Evolutionary conservation across 2,888 invertebrate genomes (phyloP).

Genomic region (Drosophila bunnanda): DNA sequence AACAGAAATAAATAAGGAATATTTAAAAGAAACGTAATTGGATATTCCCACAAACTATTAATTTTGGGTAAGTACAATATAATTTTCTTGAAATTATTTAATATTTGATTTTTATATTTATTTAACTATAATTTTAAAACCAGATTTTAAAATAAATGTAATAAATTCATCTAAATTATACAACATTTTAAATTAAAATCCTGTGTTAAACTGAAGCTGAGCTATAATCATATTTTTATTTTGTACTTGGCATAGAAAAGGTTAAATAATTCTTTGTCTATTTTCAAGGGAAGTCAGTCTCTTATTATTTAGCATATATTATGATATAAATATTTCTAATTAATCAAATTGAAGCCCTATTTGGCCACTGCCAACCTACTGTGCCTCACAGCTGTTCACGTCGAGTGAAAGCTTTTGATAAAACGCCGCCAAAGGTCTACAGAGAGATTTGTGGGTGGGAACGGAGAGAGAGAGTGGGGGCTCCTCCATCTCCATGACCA

Average conservation of each 20-base stretch:
- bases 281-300: no score
- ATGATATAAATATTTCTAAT: no score
- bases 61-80: conserved; percentile 14
- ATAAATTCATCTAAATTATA: background rate
- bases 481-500: conserved; percentile 55
- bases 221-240: no score
- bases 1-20: background rate
- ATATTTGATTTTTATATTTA: background rate
- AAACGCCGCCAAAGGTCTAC: background rate
- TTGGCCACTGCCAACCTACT: background rate
- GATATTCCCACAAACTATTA: conserved; percentile 2
- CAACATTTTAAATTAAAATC: no score
- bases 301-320: no score
- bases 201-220: no score
- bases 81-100: no score
- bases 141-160: no score
- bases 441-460: background rate
- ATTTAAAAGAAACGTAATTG: background rate
- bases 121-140: background rate
- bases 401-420: conserved; percentile 50
- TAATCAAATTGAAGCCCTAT: no score
- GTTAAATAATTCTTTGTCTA: no score
- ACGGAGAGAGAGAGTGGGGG: background rate
- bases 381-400: conserved; percentile 15
- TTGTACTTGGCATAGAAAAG: no score